Base-by-base conservation (phyloP, 2,113 vertebrate genomes). In the Chaenocephalus aceratus region DNA sequence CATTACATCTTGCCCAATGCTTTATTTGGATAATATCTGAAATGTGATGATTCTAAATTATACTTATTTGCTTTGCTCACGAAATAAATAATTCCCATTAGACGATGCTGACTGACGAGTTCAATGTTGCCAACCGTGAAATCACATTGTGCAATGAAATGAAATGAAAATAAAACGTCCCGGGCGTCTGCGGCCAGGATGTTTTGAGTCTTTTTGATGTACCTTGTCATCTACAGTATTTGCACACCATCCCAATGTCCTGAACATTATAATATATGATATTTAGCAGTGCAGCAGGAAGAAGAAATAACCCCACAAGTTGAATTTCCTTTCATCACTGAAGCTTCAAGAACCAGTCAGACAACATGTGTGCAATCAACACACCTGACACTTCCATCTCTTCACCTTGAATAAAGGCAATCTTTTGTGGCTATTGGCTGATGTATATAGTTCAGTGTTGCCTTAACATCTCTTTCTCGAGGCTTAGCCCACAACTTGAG, bases 41-140 rank as follows among this genome's bases (percentile, higher is more conserved):
- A 71, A 77, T 57, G 30, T 52, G 61, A 83, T 66, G 18, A 70
- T 75, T 83, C 45, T 73, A 61, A 65, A 81, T 30, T 34, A 74
- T 66, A 79, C 82, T 72, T 1, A 72, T 82, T 86, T 53, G 59
- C 75, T 53, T 70, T 56, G 79, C 68, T 75, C 80, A 59, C 78
- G 71, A 67, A 74, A 83, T 67, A 69, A 79, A 82, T 60, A 34
- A 66, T 73, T 84, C 52, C 48, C 65, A 70, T 87, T 56, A 77
- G 73, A 77, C 75, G 61, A 77, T 77, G 75, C 88, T 83, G 72
- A 85, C 52, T 64, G 59, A 79, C 81, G 66, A 69, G 75, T 90
- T 79, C 84, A 23, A 79, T 46, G 79, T 85, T 85, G 81, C 60
- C 69, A 88, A 85, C 77, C 91, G 58, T 89, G 87, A 88, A 91